A percentile compares a stretch with the other conserved stretches of the same genome.
These are phyloP conservation scores for Pseudachorutes palmiensis DNA, from an alignment of 1,140 invertebrate genomes.

Conservation along the genomic window DNA sequence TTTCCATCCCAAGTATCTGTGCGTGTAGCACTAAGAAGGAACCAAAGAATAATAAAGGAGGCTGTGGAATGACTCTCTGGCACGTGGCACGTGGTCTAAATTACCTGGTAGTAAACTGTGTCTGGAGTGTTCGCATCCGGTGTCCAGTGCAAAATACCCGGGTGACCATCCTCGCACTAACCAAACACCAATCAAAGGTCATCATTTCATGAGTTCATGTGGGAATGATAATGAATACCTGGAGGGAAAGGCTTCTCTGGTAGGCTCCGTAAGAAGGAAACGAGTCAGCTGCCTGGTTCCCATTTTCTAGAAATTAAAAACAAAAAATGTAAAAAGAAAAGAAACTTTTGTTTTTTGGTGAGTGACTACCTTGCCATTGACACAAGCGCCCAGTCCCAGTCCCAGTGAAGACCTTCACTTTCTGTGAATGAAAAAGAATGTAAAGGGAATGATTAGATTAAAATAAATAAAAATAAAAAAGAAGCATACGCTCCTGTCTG, in stretches of 20 bases:
- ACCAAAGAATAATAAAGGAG: neutral
- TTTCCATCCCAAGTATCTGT: constrained; percentile 88
- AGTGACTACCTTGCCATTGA: constrained; percentile 55
- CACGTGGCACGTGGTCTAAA: too few relatives aligned
- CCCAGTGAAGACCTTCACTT: constrained; percentile 68
- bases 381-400: constrained; percentile 71
- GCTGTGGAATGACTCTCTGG: too few relatives aligned
- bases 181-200: neutral
- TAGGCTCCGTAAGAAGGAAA: constrained; percentile 79
- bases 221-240: constrained; percentile 34
- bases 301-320: constrained; percentile 50
- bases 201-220: neutral
- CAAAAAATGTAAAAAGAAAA: neutral
- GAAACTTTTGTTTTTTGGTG: neutral
- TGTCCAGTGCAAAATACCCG: constrained; percentile 70
- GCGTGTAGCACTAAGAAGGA: constrained; percentile 71
- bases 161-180: constrained; percentile 67
- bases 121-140: constrained; percentile 79
- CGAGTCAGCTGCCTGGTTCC: constrained; percentile 56
- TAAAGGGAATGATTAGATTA: neutral
- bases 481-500: constrained; percentile 16
- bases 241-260: constrained; percentile 68
- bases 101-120: constrained; percentile 84
- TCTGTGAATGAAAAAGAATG: constrained; percentile 46
- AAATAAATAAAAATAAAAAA: too few relatives aligned